Evolutionary conservation across 1,140 invertebrate species (phyloP).

Genomic region (Lamellibrachia luymesi): DNA sequence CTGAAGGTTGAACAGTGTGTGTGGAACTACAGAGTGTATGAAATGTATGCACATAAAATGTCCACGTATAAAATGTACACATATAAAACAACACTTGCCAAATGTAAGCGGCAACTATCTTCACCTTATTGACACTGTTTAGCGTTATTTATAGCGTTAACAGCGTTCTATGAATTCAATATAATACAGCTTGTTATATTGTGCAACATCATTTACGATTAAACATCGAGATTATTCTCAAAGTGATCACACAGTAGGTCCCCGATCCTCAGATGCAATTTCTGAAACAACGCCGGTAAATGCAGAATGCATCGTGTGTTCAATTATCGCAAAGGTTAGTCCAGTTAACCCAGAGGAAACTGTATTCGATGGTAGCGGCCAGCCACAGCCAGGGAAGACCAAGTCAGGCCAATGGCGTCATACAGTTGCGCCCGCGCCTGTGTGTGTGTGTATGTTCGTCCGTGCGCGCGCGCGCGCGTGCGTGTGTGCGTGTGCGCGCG

Average conservation of each 20-base stretch:
- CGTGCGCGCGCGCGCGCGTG: no score
- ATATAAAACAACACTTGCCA: not conserved
- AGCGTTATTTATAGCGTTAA: not conserved
- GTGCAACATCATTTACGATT: not conserved
- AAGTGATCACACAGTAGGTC: not conserved
- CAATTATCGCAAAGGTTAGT: not conserved
- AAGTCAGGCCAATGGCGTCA: not conserved
- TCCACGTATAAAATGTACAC: not conserved
- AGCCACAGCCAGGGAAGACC: not conserved
- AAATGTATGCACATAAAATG: not conserved
- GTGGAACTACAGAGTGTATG: not conserved
- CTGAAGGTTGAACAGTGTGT: not conserved
- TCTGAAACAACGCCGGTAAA: not conserved
- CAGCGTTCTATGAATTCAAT: not conserved
- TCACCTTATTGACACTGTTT: not conserved
- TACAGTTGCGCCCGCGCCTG: not conserved
- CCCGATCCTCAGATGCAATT: not conserved
- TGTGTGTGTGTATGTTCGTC: no score
- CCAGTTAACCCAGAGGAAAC: not conserved
- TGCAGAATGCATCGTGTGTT: not conserved
- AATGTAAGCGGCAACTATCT: not conserved
- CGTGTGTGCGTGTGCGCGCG: no score
- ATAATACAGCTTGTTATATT: not conserved
- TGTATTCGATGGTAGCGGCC: not conserved
- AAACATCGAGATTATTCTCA: not conserved